Evolutionary conservation across 1,140 invertebrate genomes (phyloP).

Genomic region (Tribolium castaneum): DNA sequence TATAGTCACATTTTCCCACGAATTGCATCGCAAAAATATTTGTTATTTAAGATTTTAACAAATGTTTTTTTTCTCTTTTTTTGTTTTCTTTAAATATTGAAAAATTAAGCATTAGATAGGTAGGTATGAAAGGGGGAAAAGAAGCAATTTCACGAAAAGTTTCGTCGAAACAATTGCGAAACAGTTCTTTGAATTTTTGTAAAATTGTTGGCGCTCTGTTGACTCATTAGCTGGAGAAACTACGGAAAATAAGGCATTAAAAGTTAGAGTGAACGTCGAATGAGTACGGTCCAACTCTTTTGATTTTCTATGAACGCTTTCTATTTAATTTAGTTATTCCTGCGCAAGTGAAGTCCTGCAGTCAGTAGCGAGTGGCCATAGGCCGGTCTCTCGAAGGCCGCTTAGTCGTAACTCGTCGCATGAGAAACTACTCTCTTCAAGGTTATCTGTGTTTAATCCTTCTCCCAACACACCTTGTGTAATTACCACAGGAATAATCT

Average conservation of each 20-base stretch:
- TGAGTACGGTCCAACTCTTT: slow-evolving; percentile 39
- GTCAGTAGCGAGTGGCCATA: slow-evolving; percentile 38
- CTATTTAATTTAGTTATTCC: slow-evolving; percentile 54
- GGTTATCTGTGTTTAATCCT: slow-evolving; percentile 42
- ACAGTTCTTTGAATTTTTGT: background rate
- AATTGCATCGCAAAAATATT: background rate
- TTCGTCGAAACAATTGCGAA: background rate
- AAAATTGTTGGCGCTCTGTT: background rate
- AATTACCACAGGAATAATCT: slow-evolving; percentile 37
- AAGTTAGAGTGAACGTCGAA: slow-evolving; percentile 22
- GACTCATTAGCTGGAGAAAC: slow-evolving; percentile 19
- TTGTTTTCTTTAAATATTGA: too few species aligned
- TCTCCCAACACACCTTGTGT: slow-evolving; percentile 35
- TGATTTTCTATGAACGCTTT: slow-evolving; percentile 52
- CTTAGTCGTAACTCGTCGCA: slow-evolving; percentile 39
- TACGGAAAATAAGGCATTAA: slow-evolving; percentile 12
- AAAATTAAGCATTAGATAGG: too few species aligned
- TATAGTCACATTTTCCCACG: background rate
- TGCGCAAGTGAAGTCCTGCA: slow-evolving; percentile 41
- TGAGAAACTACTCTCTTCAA: slow-evolving; percentile 47
- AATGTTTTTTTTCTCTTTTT: background rate
- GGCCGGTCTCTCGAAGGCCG: slow-evolving; percentile 46
- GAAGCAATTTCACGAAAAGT: background rate
- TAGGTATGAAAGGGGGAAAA: background rate
- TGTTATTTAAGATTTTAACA: background rate